These are phyloP conservation scores for Seladonia tumulorum DNA, from an alignment of 2,888 invertebrate species.

Conservation along the genomic window DNA sequence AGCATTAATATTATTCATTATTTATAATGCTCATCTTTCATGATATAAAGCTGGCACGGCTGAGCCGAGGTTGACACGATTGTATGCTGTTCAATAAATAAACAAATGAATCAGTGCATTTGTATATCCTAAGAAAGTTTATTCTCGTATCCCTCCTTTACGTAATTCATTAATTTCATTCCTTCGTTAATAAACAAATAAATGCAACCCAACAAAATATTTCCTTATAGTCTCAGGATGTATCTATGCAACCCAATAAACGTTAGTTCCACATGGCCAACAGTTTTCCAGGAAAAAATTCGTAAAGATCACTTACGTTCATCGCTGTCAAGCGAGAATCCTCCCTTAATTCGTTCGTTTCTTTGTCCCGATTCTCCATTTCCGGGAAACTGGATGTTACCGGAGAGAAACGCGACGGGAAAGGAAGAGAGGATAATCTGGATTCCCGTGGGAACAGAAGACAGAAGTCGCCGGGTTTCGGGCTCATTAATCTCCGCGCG, in stretches of 20 bases:
- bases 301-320: not conserved
- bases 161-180: too few species aligned
- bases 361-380: conserved; percentile 31
- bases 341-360: conserved; percentile 41
- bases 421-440: not conserved
- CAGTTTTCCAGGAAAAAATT: not conserved
- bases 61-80: not conserved
- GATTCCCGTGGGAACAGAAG: conserved; percentile 2
- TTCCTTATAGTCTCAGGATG: too few species aligned
- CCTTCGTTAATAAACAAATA: too few species aligned
- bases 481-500: conserved; percentile 23
- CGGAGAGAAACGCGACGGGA: not conserved
- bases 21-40: not conserved
- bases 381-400: conserved; percentile 25
- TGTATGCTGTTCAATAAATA: not conserved
- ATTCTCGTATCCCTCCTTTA: too few species aligned
- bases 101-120: not conserved
- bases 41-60: not conserved
- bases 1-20: not conserved
- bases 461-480: not conserved
- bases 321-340: not conserved
- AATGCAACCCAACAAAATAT: too few species aligned
- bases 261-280: not conserved
- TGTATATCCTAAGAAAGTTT: too few species aligned
- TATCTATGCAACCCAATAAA: not conserved